Conservation (phyloP, 2,113 vertebrate genomes). For the Erinaceus europaeus region DNA sequence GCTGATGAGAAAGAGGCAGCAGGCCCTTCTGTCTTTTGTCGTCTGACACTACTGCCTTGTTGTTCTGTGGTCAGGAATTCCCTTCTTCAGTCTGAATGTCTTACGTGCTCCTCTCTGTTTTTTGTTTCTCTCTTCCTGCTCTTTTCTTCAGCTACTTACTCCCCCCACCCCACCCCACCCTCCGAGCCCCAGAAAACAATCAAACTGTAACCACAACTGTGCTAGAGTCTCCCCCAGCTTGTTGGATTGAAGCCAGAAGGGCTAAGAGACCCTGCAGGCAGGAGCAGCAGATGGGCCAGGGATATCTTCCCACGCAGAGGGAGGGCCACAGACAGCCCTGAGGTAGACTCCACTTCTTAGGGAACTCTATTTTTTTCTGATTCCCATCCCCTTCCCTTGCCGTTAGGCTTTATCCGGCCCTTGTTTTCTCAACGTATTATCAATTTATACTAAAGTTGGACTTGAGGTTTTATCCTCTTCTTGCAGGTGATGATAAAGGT, state of each 20-base stretch:
- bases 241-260: neutral
- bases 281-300: neutral
- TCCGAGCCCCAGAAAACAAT: neutral
- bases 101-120: neutral
- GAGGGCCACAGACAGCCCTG: neutral
- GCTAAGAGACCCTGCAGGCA: neutral
- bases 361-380: slow-evolving; percentile 32
- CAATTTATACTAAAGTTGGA: neutral
- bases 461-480: neutral
- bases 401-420: neutral
- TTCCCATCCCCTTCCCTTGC: neutral
- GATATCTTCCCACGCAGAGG: neutral
- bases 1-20: neutral
- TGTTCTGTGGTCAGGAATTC: neutral
- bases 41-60: neutral
- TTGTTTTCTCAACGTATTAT: slow-evolving; percentile 35
- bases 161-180: no score
- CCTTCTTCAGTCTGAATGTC: neutral
- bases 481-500: neutral
- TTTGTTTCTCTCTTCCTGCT: neutral
- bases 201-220: neutral
- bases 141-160: neutral
- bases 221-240: neutral
- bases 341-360: neutral
- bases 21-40: neutral